These are phyloP conservation scores for Ophraella communa DNA, from an alignment of 2,888 invertebrate genomes.

Conservation along the genomic window DNA sequence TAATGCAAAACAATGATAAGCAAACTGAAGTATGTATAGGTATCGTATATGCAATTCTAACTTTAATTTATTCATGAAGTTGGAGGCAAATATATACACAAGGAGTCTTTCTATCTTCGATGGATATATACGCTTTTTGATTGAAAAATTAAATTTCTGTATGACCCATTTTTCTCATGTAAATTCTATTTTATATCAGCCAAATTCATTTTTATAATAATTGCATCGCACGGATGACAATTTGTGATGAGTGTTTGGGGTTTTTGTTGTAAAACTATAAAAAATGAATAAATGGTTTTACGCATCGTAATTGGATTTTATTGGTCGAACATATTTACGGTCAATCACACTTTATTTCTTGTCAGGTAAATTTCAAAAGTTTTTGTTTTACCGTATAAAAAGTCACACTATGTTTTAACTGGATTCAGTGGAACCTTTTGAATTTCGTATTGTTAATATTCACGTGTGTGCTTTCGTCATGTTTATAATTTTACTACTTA, in stretches of 20 bases:
- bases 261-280: background rate
- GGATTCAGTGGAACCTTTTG: background rate
- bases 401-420: background rate
- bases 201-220: background rate
- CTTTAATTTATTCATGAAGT: constrained; percentile 10
- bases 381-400: background rate
- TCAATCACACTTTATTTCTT: background rate
- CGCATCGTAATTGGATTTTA: background rate
- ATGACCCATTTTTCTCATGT: background rate
- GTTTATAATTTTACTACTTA: too few relatives aligned
- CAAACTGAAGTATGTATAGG: background rate
- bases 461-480: too few relatives aligned
- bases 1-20: background rate
- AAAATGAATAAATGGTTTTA: too few relatives aligned
- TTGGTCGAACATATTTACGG: background rate
- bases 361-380: background rate
- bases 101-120: background rate
- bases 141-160: constrained; percentile 11
- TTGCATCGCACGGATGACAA: background rate
- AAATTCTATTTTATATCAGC: background rate
- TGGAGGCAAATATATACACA: constrained; percentile 4
- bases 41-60: background rate
- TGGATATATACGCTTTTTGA: background rate
- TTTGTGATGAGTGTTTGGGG: background rate
- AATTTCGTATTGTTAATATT: background rate